Percentiles rank a stretch among this genome's conserved stretches.
phyloP scores from a whole-genome alignment of 2,888 invertebrate species.

The Stenurella melanura region DNA sequence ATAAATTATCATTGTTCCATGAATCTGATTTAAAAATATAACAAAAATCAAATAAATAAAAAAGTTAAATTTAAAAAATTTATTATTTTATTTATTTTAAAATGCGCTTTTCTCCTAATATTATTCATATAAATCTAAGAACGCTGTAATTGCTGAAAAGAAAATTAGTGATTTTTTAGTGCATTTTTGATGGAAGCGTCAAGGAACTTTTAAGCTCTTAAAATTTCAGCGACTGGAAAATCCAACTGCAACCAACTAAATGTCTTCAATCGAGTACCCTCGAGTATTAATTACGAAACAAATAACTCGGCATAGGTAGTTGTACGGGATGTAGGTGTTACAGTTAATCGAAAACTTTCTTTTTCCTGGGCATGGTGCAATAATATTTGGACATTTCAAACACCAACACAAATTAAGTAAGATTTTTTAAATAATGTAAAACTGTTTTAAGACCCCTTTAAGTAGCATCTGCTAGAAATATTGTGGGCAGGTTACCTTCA shows the following conservation, averaged over 20 bases:
- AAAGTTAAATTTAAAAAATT: too few relatives aligned
- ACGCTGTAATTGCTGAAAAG: too few relatives aligned
- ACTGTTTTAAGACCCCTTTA: background rate
- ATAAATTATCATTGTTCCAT: too few relatives aligned
- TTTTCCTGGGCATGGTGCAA: background rate
- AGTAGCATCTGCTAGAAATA: background rate
- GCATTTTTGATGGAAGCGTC: too few relatives aligned
- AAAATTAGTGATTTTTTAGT: too few relatives aligned
- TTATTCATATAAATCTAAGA: too few relatives aligned
- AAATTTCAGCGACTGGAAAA: too few relatives aligned
- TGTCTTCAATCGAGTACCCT: background rate
- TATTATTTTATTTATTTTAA: too few relatives aligned
- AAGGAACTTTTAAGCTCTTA: too few relatives aligned
- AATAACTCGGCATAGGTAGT: background rate
- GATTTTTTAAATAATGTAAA: background rate
- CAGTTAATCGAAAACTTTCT: background rate
- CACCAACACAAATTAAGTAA: background rate
- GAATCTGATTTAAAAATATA: too few relatives aligned
- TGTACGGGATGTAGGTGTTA: background rate
- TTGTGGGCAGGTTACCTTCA: background rate
- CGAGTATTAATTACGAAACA: background rate
- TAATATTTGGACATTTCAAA: background rate
- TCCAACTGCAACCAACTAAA: background rate
- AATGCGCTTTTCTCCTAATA: too few relatives aligned
- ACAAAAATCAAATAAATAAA: too few relatives aligned